Evolutionary conservation across 37 sponge, comb jelly and placozoan genomes (phyloP), one percentile per base, ranked within the genome.

Genomic region (Ephydatia muelleri): DNA sequence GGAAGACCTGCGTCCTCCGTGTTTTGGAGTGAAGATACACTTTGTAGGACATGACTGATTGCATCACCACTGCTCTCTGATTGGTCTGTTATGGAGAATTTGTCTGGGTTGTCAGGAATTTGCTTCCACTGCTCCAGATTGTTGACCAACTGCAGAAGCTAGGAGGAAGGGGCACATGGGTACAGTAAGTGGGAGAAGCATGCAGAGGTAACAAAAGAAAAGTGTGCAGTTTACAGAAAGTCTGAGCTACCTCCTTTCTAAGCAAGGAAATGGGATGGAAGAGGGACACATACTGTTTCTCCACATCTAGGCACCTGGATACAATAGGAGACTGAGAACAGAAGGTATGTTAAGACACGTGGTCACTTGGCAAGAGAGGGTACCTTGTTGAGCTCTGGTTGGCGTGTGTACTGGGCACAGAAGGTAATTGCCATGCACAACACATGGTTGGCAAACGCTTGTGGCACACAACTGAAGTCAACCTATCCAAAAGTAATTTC

Each of bases 221-320:
- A 19, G 38, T 38, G 34, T 73, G 3, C 23, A 33, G 23, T 35
- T 34, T 31, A 23, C 32, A 73, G 28, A 29, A 73, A 73, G 35
- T 6, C 5, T 37, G 1, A 38, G 31, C 29, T 39, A 88, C 92
- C 82, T 92, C 92, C 81, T 78, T 80, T 34, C 57, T 84, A 49
- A 92, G 73, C n/a, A 87, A 29, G 12, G 92, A 85, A 27, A 70
- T 16, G 29, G 92, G 92, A 84, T 92, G 92, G 36, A 85, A 92
- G 49, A 92, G 68, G 2, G 89, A 81, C 6, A 25, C n/a, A 35
- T 92, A 92, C 3, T 47, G 11, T 21, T 23, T 0, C 69, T 87
- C 82, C 0, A 81, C 68, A 28, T 48, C 67, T 25, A 82, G 76
- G 37, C 80, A 79, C 30, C 47, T 79, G n/a, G 36, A 4, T 2